These are phyloP conservation scores for Meteorus sp. DNA, from an alignment of 1,140 invertebrate species.

Conservation along the genomic window DNA sequence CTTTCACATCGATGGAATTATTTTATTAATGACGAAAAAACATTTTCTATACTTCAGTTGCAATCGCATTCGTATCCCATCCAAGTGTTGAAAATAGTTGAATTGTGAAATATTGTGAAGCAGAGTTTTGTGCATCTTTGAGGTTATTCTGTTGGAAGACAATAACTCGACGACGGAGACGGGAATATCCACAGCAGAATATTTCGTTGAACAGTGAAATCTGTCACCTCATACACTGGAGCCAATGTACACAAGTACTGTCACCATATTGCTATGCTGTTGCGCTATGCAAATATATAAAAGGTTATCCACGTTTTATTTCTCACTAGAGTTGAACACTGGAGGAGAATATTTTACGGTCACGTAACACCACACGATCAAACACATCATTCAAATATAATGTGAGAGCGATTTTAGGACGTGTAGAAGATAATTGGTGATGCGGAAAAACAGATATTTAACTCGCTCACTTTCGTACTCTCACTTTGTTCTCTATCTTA, in stretches of 20 bases:
- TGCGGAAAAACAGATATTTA: constrained; percentile 44
- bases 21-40: no score
- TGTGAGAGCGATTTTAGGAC: background rate
- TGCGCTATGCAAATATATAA: background rate
- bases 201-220: no score
- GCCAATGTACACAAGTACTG: background rate
- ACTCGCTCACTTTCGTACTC: no score
- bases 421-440: constrained; percentile 20
- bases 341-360: background rate
- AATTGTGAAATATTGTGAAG: background rate
- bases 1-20: no score
- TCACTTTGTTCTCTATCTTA: background rate
- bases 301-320: no score
- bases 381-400: no score
- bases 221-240: background rate
- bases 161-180: constrained; percentile 9
- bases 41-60: no score
- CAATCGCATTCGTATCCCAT: no score
- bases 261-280: background rate
- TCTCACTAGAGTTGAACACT: background rate
- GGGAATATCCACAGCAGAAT: no score
- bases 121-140: background rate
- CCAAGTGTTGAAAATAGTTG: no score
- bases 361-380: background rate
- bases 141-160: constrained; percentile 6